Conservation (phyloP, 2,888 invertebrate genomes). For the Scotopteryx bipunctaria region DNA sequence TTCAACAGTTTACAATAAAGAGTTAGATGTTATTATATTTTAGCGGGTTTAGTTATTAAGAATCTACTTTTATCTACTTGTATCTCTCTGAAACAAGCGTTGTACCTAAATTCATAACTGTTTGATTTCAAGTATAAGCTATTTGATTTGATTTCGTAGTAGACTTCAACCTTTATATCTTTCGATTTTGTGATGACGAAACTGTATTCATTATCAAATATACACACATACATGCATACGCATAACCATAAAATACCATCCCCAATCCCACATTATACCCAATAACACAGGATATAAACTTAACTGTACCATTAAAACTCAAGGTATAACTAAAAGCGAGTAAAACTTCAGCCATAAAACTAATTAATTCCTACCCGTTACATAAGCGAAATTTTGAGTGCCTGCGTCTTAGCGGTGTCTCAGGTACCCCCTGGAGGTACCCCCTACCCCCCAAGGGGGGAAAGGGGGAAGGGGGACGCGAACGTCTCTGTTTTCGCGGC, state of each 20-base stretch:
- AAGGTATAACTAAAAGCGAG: constrained; percentile 28
- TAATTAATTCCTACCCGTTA: constrained; percentile 51
- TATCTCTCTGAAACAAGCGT: no score
- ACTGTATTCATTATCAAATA: neutral
- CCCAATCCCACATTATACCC: constrained; percentile 19
- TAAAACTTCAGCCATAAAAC: constrained; percentile 53
- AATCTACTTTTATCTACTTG: no score
- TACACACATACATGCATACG: neutral
- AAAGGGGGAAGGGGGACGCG: constrained; percentile 32
- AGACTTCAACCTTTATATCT: no score
- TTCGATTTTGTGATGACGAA: no score
- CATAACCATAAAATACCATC: constrained; percentile 1
- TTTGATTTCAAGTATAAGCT: no score
- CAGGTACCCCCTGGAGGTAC: constrained; percentile 48
- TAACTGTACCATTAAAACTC: constrained; percentile 24
- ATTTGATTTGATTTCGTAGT: no score
- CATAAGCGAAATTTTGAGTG: constrained; percentile 64
- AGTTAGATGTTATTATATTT: no score
- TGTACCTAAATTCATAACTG: no score
- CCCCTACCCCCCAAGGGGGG: constrained; percentile 20
- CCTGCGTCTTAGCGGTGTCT: constrained; percentile 59
- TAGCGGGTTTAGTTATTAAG: no score
- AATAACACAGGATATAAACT: constrained; percentile 25
- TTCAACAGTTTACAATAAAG: no score
- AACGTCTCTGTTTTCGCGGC: constrained; percentile 57